Evolutionary conservation across 1,140 invertebrate genomes (phyloP).

Genomic region (Drosophila watanabei): DNA sequence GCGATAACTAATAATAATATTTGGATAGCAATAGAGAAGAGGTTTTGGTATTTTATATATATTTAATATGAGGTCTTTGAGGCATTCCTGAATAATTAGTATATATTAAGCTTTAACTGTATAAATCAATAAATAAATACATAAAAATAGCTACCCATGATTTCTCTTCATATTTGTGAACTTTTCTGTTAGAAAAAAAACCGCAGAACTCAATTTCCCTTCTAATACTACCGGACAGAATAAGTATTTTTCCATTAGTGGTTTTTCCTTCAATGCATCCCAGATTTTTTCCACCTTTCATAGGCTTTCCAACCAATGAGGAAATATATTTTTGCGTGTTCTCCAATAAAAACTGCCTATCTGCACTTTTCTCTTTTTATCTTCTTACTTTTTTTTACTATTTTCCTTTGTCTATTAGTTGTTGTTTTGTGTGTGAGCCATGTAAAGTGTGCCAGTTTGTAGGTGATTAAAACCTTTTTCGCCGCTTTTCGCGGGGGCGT

Average conservation of each 20-base stretch:
- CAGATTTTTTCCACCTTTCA: conserved; percentile 33
- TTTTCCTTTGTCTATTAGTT: conserved; percentile 5
- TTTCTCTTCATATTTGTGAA: conserved; percentile 14
- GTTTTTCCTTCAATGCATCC: conserved; percentile 30
- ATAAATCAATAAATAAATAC: neutral
- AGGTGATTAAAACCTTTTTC: conserved; percentile 36
- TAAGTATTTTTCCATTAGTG: conserved; percentile 23
- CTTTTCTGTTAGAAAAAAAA: neutral
- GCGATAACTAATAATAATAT: conserved; percentile 11
- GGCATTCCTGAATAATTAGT: neutral
- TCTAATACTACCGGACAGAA: conserved; percentile 18
- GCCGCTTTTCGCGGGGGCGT: conserved; percentile 23
- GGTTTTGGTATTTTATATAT: neutral
- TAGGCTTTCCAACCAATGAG: conserved; percentile 38
- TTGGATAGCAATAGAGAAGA: neutral
- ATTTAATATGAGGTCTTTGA: neutral
- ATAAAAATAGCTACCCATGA: neutral
- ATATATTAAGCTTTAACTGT: neutral
- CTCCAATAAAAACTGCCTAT: conserved; percentile 23
- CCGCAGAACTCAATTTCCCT: conserved; percentile 29
- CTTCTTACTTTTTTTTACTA: conserved; percentile 3
- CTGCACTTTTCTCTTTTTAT: conserved; percentile 16
- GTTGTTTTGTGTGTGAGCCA: conserved; percentile 2
- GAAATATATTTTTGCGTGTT: conserved; percentile 37
- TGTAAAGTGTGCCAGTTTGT: conserved; percentile 35